These are phyloP conservation scores for Spheniscus humboldti DNA, from an alignment of 2,797 vertebrate genomes.

Conservation along the genomic window DNA sequence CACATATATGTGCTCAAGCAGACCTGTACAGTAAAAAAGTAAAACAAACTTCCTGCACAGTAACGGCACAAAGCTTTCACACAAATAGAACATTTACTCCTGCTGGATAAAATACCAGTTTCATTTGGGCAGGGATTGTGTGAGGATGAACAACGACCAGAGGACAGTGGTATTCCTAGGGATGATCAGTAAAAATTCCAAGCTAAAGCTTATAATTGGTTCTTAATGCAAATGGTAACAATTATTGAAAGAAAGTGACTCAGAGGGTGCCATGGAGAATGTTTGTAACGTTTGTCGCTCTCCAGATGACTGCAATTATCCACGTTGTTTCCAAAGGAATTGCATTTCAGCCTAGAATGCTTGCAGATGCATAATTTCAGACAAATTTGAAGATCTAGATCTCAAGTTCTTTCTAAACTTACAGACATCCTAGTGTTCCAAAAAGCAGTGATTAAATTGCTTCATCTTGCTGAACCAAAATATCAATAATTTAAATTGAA, in stretches of 20 bases:
- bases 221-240: not conserved
- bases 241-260: not conserved
- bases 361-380: not conserved
- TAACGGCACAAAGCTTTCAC: not conserved
- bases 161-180: not conserved
- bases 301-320: not conserved
- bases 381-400: not conserved
- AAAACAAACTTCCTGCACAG: not conserved
- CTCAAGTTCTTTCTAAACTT: not conserved
- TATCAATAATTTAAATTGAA: slow-evolving; percentile 32
- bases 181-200: not conserved
- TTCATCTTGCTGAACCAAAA: slow-evolving; percentile 26
- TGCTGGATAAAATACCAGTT: not conserved
- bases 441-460: slow-evolving; percentile 2
- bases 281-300: not conserved
- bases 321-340: not conserved
- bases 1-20: not conserved
- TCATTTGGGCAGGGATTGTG: not conserved
- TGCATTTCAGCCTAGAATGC: not conserved
- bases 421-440: not conserved
- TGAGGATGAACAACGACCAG: not conserved
- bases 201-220: not conserved
- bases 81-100: not conserved
- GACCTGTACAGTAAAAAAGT: not conserved
- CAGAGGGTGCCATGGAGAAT: not conserved